These are phyloP conservation scores for Auanema freiburgensis DNA, from an alignment of 2,888 invertebrate genomes.

Conservation along the genomic window DNA sequence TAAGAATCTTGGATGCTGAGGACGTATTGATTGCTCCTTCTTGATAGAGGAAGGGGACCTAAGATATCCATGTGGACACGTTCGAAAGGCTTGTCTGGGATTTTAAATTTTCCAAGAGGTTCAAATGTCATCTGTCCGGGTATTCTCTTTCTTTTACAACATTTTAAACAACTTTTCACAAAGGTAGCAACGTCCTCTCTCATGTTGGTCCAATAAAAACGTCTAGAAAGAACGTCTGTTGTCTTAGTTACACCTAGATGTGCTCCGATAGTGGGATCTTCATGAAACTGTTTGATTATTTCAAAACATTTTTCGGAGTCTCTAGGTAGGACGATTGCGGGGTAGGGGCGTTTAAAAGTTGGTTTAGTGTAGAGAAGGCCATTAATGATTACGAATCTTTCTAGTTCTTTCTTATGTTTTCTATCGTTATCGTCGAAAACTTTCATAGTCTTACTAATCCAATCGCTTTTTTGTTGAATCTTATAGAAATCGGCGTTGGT, in stretches of 20 bases:
- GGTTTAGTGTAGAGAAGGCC: slow-evolving; percentile 18
- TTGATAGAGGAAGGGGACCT: slow-evolving; percentile 28
- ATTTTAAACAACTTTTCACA: slow-evolving; percentile 8
- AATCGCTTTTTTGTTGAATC: background rate
- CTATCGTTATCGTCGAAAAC: background rate
- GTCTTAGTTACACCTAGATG: slow-evolving; percentile 13
- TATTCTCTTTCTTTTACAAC: slow-evolving; percentile 4
- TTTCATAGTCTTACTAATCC: slow-evolving; percentile 5
- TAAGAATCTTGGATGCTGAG: slow-evolving; percentile 18
- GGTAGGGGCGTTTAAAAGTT: background rate
- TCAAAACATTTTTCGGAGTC: slow-evolving; percentile 8
- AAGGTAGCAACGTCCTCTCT: background rate
- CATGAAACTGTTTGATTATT: too few species aligned
- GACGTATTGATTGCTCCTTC: slow-evolving; percentile 21
- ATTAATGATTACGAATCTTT: slow-evolving; percentile 11
- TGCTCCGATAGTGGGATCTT: slow-evolving; percentile 12
- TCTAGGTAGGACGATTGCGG: background rate
- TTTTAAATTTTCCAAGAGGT: slow-evolving; percentile 3
- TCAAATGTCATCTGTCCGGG: background rate
- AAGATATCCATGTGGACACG: slow-evolving; percentile 23
- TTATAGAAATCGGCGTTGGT: background rate
- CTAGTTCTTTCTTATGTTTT: background rate
- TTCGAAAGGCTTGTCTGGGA: slow-evolving; percentile 13
- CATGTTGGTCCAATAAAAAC: slow-evolving; percentile 18
- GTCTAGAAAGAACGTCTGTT: background rate